Percentiles rank a stretch among this genome's conserved stretches.
Evolutionary conservation across 1,140 invertebrate species (phyloP).

Genomic region (Aporrectodea caliginosa): DNA sequence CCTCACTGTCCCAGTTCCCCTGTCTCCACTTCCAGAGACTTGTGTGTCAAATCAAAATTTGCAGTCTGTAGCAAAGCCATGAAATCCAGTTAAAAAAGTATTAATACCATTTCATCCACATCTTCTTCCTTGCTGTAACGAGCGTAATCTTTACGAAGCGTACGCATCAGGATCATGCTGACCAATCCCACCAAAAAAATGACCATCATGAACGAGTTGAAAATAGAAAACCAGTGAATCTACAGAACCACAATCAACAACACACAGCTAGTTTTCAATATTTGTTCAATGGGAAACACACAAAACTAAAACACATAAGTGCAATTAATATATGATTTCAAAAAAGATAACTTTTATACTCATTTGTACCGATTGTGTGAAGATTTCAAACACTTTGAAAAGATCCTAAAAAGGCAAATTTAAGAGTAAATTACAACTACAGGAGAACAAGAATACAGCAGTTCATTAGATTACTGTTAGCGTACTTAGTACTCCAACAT

Average conservation of each 20-base stretch:
- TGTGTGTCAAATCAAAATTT: no score
- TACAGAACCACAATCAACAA: no score
- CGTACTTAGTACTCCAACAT: neutral
- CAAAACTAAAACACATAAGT: no score
- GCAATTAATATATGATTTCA: no score
- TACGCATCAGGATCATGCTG: slow-evolving; percentile 98
- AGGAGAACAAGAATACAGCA: neutral
- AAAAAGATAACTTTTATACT: neutral
- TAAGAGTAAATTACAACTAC: slow-evolving; percentile 16
- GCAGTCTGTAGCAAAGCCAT: no score
- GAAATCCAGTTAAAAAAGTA: no score
- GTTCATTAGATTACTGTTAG: neutral
- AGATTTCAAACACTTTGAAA: neutral
- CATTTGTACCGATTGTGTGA: no score
- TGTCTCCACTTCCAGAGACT: no score
- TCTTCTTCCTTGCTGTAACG: slow-evolving; percentile 93
- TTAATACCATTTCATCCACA: slow-evolving; percentile 94
- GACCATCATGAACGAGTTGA: slow-evolving; percentile 99
- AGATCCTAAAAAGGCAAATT: neutral
- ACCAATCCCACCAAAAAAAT: slow-evolving; percentile 98
- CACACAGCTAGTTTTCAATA: no score
- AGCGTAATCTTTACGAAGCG: slow-evolving; percentile 96
- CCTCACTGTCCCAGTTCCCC: no score
- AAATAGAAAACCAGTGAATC: slow-evolving; percentile 99
- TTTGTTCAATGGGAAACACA: no score